Evolutionary conservation across 2,888 invertebrate genomes (phyloP).

Genomic region (Ischnura elegans): DNA sequence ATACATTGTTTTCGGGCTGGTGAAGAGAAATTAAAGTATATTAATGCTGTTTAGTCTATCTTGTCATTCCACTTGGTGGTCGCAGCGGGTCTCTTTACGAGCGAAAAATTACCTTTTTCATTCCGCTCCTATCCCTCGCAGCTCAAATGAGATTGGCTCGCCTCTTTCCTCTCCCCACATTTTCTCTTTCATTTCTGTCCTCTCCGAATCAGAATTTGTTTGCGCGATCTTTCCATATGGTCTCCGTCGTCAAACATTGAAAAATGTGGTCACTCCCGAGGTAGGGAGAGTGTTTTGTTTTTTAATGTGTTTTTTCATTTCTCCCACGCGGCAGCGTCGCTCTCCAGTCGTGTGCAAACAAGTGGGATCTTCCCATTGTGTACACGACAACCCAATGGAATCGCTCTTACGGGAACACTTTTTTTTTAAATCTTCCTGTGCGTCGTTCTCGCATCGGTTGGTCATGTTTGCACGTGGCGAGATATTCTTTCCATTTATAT

Average conservation of each 20-base stretch:
- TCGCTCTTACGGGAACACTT: too few relatives aligned
- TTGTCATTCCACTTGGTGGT: background rate
- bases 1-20: too few relatives aligned
- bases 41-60: background rate
- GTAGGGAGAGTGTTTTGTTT: background rate
- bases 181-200: background rate
- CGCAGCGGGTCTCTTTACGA: too few relatives aligned
- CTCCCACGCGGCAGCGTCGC: background rate
- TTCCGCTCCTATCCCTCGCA: background rate
- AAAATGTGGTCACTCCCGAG: background rate
- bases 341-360: background rate
- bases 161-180: background rate
- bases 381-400: background rate
- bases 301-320: background rate
- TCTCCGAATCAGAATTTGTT: background rate
- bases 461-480: background rate
- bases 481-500: background rate
- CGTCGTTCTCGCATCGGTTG: background rate
- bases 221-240: background rate
- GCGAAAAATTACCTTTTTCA: background rate
- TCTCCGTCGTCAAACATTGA: background rate
- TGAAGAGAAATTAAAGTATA: too few relatives aligned
- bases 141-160: background rate
- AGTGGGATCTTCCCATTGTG: background rate
- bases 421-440: background rate